Evolutionary conservation across 2,113 vertebrate species (phyloP).

Genomic region (Neogobius melanostomus): DNA sequence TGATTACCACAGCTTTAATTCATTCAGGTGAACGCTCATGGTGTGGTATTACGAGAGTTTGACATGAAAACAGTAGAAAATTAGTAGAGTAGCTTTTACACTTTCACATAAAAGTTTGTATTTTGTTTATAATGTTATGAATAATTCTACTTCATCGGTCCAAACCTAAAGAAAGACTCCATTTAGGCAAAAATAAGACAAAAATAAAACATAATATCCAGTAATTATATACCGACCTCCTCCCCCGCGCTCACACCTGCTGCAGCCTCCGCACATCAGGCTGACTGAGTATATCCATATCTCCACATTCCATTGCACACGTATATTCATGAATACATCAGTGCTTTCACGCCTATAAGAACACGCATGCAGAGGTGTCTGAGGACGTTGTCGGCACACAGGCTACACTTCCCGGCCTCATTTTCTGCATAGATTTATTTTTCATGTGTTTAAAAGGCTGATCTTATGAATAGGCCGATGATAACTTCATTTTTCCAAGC

Average conservation of each 20-base stretch:
- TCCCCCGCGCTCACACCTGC: slow-evolving; percentile 21
- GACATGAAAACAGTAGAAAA: too few relatives aligned
- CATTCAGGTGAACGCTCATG: too few relatives aligned
- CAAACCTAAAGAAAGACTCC: too few relatives aligned
- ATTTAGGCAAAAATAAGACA: too few relatives aligned
- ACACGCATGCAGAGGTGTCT: background rate
- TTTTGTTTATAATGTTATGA: too few relatives aligned
- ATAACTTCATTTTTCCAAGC: background rate
- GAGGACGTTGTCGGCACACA: background rate
- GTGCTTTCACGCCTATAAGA: background rate
- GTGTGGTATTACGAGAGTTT: too few relatives aligned
- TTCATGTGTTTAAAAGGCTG: background rate
- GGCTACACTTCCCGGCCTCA: background rate
- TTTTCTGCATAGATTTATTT: slow-evolving; percentile 3
- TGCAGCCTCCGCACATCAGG: slow-evolving; percentile 37
- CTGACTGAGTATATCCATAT: slow-evolving; percentile 32
- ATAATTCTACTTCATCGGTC: too few relatives aligned
- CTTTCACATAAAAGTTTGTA: too few relatives aligned
- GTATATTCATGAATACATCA: slow-evolving; percentile 17
- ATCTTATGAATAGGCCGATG: background rate
- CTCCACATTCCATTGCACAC: slow-evolving; percentile 29
- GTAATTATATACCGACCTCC: slow-evolving; percentile 1
- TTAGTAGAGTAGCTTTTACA: too few relatives aligned
- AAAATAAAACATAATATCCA: too few relatives aligned
- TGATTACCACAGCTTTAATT: too few relatives aligned